Percentiles rank a stretch among this genome's conserved stretches.
phyloP scores from a whole-genome alignment of 2,113 vertebrate species.

The Callopanchax toddi region DNA sequence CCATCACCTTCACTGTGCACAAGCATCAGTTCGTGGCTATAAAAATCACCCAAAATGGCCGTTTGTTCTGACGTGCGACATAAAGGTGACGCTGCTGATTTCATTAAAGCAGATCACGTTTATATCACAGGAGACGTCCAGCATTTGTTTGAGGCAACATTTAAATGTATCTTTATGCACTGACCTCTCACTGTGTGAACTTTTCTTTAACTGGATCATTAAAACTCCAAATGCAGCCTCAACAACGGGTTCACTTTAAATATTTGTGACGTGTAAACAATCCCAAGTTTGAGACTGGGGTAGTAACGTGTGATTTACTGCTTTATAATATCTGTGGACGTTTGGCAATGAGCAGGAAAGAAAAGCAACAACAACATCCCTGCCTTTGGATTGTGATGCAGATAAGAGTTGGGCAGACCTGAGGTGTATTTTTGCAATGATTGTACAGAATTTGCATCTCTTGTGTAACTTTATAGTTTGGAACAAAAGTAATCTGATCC shows the following conservation, averaged over 20 bases:
- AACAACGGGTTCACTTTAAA: constrained; percentile 28
- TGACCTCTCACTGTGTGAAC: constrained; percentile 4
- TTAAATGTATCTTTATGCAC: constrained; percentile 7
- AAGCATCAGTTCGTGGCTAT: constrained; percentile 8
- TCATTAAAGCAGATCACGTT: constrained; percentile 38
- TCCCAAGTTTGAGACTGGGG: constrained; percentile 51
- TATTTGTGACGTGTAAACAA: constrained; percentile 65
- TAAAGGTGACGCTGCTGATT: constrained; percentile 35
- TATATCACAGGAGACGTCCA: constrained; percentile 47
- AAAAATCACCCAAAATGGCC: constrained; percentile 40
- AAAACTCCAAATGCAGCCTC: constrained; percentile 31
- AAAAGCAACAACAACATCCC: constrained; percentile 43
- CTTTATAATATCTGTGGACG: constrained; percentile 34
- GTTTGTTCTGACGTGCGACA: constrained; percentile 48
- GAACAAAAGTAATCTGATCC: constrained; percentile 33
- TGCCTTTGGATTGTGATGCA: constrained; percentile 61
- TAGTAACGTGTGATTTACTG: constrained; percentile 26
- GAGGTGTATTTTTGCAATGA: constrained; percentile 69
- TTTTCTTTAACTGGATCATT: constrained; percentile 14
- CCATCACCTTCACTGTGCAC: constrained; percentile 16
- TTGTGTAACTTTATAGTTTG: constrained; percentile 18
- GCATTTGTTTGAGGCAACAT: constrained; percentile 57
- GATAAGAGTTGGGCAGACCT: constrained; percentile 68
- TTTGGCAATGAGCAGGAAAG: constrained; percentile 58
- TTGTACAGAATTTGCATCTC: constrained; percentile 71